Conservation (phyloP, 1,140 invertebrate genomes). For the Calycopis cecrops region DNA sequence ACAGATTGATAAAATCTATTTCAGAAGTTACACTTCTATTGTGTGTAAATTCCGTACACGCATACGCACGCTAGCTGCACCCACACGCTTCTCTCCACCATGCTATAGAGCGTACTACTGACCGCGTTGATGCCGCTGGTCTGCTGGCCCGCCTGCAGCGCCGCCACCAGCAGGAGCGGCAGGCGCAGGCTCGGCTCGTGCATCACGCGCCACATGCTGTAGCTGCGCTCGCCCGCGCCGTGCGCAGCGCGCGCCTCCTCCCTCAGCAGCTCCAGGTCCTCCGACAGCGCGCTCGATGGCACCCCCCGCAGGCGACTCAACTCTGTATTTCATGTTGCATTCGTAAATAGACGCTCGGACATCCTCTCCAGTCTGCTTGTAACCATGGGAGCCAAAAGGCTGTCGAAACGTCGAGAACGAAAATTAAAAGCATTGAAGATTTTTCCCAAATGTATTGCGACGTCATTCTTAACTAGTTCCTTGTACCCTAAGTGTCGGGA, state of each 20-base stretch:
- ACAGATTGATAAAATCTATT: no score
- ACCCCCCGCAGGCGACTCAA: constrained; percentile 73
- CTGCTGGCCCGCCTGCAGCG: constrained; percentile 89
- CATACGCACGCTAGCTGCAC: no score
- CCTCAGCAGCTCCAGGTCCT: constrained; percentile 71
- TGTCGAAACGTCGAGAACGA: not conserved
- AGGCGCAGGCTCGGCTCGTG: constrained; percentile 76
- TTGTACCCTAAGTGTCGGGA: no score
- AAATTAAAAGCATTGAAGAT: no score
- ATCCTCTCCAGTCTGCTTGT: no score
- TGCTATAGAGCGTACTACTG: constrained; percentile 37
- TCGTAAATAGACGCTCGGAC: no score
- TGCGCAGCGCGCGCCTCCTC: constrained; percentile 70
- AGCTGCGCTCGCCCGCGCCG: constrained; percentile 50
- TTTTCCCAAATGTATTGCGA: no score
- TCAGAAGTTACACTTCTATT: no score
- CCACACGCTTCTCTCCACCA: no score
- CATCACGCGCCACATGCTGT: constrained; percentile 76
- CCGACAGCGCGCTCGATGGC: constrained; percentile 54
- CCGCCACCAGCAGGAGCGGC: constrained; percentile 82
- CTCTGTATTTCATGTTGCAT: constrained; percentile 47
- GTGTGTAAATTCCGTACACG: no score
- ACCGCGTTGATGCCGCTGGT: constrained; percentile 91
- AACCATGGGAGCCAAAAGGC: no score
- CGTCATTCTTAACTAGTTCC: no score